Conservation (phyloP, 1,140 invertebrate species). For the Colletes latitarsis region DNA sequence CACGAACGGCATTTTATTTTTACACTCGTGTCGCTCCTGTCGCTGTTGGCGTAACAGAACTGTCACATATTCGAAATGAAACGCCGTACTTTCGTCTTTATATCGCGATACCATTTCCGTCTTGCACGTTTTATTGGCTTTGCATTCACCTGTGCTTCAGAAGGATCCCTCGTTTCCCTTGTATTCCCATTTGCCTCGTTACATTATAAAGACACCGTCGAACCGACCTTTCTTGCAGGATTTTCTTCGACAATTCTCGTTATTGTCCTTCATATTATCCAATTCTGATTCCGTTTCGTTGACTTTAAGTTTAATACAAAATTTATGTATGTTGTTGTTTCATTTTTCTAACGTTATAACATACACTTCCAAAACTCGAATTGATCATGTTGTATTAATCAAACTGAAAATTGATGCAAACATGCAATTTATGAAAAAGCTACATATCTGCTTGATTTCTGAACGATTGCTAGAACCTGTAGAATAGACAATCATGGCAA, state of each 20-base stretch:
- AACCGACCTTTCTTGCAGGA: neutral
- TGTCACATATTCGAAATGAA: neutral
- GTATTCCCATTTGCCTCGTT: slow-evolving; percentile 15
- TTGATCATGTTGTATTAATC: no score
- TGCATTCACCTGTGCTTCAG: slow-evolving; percentile 19
- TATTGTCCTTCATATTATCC: slow-evolving; percentile 36
- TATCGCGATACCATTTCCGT: slow-evolving; percentile 35
- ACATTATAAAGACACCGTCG: slow-evolving; percentile 3
- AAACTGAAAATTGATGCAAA: no score
- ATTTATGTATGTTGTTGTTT: no score
- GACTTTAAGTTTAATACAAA: no score
- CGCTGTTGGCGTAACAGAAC: neutral
- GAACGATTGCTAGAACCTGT: no score
- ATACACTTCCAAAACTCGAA: no score
- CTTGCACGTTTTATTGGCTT: slow-evolving; percentile 47
- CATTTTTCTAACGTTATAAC: no score
- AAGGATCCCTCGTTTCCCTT: slow-evolving; percentile 8
- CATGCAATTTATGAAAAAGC: no score
- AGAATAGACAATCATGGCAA: no score
- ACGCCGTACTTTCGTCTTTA: slow-evolving; percentile 43
- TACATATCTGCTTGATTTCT: no score
- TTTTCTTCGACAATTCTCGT: slow-evolving; percentile 12
- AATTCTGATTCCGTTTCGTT: neutral
- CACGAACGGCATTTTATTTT: slow-evolving; percentile 12
- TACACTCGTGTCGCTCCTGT: neutral